Base-by-base conservation (phyloP, 2,797 vertebrate genomes). In the Silurus lanzhouensis region DNA sequence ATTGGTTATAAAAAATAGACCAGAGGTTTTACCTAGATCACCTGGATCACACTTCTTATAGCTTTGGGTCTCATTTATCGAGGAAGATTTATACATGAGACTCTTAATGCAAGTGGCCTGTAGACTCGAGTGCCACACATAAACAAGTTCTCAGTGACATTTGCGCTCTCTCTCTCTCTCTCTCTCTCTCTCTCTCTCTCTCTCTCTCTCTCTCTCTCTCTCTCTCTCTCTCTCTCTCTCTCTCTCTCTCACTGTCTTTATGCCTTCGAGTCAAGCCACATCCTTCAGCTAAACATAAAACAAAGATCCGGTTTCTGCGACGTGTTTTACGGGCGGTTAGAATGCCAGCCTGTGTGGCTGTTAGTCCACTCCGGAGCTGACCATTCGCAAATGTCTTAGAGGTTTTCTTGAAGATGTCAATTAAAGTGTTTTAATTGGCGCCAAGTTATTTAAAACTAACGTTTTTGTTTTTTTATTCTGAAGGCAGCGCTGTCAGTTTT, bases 221-320 rank as follows among this genome's bases (percentile, higher is more conserved):
- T 70, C 31, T 70, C 15, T 70, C 17, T 78, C 31, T 44, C 31
- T 38, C 20, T 81, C 78, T 58, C 76, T 83, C 66, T 87, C 80
- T 89, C 71, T 85, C 78, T 52, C 44, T 81, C 61, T 46, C 78
- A 15, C 6, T 63, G 20, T 52, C 15, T 84, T 89, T 87, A 84
- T 82, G 85, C 84, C 85, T 91, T 92, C 91, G 92, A 92, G 83
- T 88, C 84, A 86, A 25, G 89, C 92, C 93, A 94, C 93, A 94
- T 94, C 92, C 93, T 94, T 66, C 78, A 86, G 86, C 89, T 91
- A 92, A 93, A 92, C 92, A 89, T 90, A 93, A 94, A 93, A 91
- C 89, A 90, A 93, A 93, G 92, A 94, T 93, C 93, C 91, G 88
- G 92, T 94, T 93, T 93, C 91, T 90, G 91, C 92, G 92, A 94